Evolutionary conservation across 2,888 invertebrate species (phyloP).

Genomic region (Belgica antarctica): DNA sequence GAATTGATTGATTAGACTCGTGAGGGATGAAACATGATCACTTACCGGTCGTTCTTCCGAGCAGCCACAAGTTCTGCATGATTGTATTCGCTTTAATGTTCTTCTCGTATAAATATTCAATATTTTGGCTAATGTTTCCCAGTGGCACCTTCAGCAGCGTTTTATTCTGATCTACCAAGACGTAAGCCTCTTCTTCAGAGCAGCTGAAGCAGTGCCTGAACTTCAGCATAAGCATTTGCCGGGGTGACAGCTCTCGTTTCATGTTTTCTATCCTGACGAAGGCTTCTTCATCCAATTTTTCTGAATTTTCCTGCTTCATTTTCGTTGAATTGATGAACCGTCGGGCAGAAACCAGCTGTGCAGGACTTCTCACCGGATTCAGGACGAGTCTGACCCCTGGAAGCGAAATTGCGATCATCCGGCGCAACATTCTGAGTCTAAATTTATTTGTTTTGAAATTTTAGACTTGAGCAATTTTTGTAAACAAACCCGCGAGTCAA

Average conservation of each 20-base stretch:
- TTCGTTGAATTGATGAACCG: background rate
- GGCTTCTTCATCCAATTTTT: too few relatives aligned
- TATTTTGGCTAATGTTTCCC: conserved; percentile 52
- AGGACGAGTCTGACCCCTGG: too few relatives aligned
- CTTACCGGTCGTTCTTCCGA: background rate
- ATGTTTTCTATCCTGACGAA: too few relatives aligned
- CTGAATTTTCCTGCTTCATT: conserved; percentile 44
- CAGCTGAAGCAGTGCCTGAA: background rate
- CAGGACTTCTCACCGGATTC: too few relatives aligned
- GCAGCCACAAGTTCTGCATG: background rate
- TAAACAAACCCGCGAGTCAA: too few relatives aligned
- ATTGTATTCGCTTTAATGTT: background rate
- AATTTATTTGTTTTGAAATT: too few relatives aligned
- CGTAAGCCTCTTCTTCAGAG: background rate
- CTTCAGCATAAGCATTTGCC: background rate
- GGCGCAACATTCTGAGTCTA: too few relatives aligned
- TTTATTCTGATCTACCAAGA: background rate
- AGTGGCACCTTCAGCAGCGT: background rate
- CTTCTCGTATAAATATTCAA: conserved; percentile 50
- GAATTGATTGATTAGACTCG: background rate
- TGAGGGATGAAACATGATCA: background rate
- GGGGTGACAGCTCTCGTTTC: too few relatives aligned
- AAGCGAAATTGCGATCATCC: too few relatives aligned
- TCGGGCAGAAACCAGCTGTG: too few relatives aligned
- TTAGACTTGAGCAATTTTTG: too few relatives aligned